These are phyloP conservation scores for Schizopygopsis malacanthus DNA, from an alignment of 2,797 vertebrate species.

Conservation along the genomic window DNA sequence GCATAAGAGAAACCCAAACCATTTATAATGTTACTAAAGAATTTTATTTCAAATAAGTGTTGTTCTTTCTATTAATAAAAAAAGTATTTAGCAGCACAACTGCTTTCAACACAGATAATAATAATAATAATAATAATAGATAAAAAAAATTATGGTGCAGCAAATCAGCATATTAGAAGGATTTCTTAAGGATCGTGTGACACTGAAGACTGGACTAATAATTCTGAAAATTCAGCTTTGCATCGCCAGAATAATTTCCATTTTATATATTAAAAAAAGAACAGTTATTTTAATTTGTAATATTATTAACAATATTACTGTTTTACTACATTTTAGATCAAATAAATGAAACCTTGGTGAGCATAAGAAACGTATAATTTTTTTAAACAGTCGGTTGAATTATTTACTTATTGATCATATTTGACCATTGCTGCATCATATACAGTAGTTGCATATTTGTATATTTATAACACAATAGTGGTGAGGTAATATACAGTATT, in stretches of 20 bases:
- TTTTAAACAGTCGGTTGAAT: too few species aligned
- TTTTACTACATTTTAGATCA: not conserved
- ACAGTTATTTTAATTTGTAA: not conserved
- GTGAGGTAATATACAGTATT: not conserved
- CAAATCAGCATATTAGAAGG: too few species aligned
- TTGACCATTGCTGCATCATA: not conserved
- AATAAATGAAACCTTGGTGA: not conserved
- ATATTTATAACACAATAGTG: not conserved
- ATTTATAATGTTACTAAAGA: not conserved
- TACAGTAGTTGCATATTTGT: not conserved
- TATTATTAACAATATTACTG: not conserved
- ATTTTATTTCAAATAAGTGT: not conserved
- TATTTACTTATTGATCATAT: not conserved
- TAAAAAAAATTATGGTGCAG: too few species aligned
- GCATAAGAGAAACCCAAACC: not conserved
- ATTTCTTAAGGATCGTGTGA: not conserved
- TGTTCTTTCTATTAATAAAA: not conserved
- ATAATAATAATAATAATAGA: too few species aligned
- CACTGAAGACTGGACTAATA: not conserved
- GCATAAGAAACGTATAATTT: not conserved
- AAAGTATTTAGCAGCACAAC: not conserved
- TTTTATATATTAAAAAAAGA: not conserved
- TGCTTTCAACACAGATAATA: too few species aligned
- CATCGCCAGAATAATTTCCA: not conserved
- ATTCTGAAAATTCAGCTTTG: not conserved